Evolutionary conservation across 2,888 invertebrate genomes (phyloP), one percentile per base, ranked within the genome.

Genomic region (Craniophora ligustri): DNA sequence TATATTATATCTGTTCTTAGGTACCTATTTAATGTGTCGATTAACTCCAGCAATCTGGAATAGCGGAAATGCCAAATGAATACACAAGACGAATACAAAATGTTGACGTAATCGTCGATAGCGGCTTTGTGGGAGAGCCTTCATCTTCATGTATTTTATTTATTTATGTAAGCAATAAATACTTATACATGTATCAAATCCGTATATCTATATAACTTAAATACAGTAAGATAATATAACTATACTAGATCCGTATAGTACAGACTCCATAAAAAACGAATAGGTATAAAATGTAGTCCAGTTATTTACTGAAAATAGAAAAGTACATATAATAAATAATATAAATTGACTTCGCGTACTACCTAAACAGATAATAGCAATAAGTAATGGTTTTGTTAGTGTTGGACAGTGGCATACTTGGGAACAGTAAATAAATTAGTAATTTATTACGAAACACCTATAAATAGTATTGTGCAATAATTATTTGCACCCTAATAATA

Each of bases 221-320:
- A 42, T 34, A 41, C 40, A 48, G 44, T 41, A 23, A 26, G 40
- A 41, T 45, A 44, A 31, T 59, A 53, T 32, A 44, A 26, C 26
- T 58, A 53, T 32, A 41, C 59, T 61, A 48, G 41, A 64, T 64
- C 54, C 64, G 42, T 63, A 19, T 28, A 46, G 28, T 44, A 62
- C 46, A 59, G 44, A 59, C 40, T 64, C 54, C 48, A 26, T 64
- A 54, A 32, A 59, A 54, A 64, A 60, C 23, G 35, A 42, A 45
- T 54, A 30, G 46, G 46, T 46, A 44, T 42, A 64, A 64, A 59
- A 64, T 59, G 64, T 41, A 64, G 59, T 64, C 64, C 59, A 64
- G 58, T 54, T 63, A 59, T 64, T 63, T 63, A 63, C 63, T 63
- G 64, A 63, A 63, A 63, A 63, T 63, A 63, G 59, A 63, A 63